A percentile compares a stretch with the other conserved stretches of the same genome.
Evolutionary conservation across 2,113 vertebrate species (phyloP).

Genomic region (Emydura subglobosa): DNA sequence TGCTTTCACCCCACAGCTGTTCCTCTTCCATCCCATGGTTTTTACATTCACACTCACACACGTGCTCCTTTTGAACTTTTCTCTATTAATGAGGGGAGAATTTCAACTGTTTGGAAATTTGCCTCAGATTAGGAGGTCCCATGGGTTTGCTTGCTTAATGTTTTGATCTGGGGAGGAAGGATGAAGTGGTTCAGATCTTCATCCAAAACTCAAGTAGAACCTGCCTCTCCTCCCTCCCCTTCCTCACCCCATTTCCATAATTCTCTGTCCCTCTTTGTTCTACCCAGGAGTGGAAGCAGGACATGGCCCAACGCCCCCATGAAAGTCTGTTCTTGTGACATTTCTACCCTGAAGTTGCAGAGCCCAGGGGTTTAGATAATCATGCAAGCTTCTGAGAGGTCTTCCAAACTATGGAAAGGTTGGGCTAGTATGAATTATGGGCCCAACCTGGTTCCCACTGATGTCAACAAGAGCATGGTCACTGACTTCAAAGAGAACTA

Average conservation of each 20-base stretch:
- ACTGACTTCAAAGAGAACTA: background rate
- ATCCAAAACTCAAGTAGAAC: background rate
- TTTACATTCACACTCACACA: rapidly evolving
- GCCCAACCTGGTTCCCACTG: background rate
- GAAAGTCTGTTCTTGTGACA: background rate
- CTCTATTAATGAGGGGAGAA: background rate
- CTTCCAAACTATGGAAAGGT: background rate
- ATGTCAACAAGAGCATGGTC: background rate
- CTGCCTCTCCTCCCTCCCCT: background rate
- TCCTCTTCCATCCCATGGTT: background rate
- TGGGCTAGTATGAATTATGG: background rate
- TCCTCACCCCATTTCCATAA: background rate
- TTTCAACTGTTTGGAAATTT: background rate
- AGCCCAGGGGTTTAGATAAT: background rate
- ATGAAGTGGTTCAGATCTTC: background rate
- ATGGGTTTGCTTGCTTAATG: background rate
- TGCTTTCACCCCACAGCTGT: background rate
- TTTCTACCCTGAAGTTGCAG: no score
- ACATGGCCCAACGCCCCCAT: background rate
- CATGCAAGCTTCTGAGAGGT: background rate
- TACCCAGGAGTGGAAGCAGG: rapidly evolving
- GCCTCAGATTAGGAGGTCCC: rapidly evolving
- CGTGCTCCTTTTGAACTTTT: background rate
- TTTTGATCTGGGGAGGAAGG: background rate
- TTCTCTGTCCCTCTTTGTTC: background rate